Base-by-base conservation (phyloP, 1,140 invertebrate species). In the Drosophila nannoptera region DNA sequence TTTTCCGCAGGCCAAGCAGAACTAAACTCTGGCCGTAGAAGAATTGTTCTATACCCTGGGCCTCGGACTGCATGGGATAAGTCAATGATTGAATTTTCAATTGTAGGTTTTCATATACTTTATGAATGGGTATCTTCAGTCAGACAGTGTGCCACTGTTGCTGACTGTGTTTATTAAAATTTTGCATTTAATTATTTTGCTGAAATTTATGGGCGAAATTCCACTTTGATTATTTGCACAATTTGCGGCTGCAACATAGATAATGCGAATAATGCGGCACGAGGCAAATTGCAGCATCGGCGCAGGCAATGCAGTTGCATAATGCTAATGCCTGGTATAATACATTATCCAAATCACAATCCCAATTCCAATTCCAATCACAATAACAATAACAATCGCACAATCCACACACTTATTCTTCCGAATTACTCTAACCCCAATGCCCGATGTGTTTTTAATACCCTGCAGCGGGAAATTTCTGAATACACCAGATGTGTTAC, bases 121-220 rank as follows among this genome's bases (percentile, higher is more conserved):
- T 69, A 58, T 36, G 22, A 16, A 12, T 54, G 40, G 55, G 55
- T 53, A 35, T 40, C 16, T 54, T 14, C 12, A 22, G 58, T 42
- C 35, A 5, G 0, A 11, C n/a, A 49, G n/a, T n/a, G n/a, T n/a
- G n/a, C n/a, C 43, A 11, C 58, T 4, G 14, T 9, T 7, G 4
- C 2, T 9, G 2, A 29, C 8, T 3, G 11, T 52, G 70, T 77
- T 82, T 69, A 77, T 81, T 82, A 81, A 82, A 82, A 82, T 77
- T 22, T 82, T 68, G 78, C 74, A 82, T 82, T 77, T 82, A 77
- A 82, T 82, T 82, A 80, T 80, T 80, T 75, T 67, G 55, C 38
- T 52, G 35, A 40, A 66, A 71, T 59, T 66, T 67, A 71, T 71
- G 53, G 29, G 29, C 48, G 5, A 71, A 67, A 76, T 81, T 62